Conservation (phyloP, 2,797 vertebrate species). For the Margarornis squamiger region DNA sequence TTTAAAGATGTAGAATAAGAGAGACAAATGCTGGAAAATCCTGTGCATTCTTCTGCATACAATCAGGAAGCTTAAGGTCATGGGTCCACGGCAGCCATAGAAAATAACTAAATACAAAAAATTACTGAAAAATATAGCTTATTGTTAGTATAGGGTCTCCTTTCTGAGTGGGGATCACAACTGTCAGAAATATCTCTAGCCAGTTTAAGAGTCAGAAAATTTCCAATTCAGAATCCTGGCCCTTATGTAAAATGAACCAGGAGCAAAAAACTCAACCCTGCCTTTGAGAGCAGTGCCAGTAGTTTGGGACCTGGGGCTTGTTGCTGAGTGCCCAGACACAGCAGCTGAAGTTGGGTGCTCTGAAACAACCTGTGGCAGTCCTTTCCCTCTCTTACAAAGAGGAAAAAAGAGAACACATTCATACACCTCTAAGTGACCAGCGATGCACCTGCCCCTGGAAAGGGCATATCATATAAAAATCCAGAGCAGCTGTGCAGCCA, state of each 20-base stretch:
- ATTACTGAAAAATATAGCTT: background rate
- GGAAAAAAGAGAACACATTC: background rate
- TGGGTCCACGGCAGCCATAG: background rate
- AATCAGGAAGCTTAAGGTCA: background rate
- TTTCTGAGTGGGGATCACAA: background rate
- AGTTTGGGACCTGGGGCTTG: background rate
- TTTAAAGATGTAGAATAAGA: background rate
- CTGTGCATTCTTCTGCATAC: background rate
- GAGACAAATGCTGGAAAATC: background rate
- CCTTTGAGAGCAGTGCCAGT: background rate
- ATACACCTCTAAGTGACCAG: background rate
- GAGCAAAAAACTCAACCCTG: background rate
- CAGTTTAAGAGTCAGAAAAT: background rate
- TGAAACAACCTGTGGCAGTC: background rate
- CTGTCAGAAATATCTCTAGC: background rate
- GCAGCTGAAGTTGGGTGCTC: background rate
- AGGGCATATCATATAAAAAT: background rate
- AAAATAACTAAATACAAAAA: background rate
- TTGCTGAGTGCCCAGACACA: background rate
- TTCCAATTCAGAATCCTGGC: background rate
- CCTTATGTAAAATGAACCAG: background rate
- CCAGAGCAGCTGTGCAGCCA: accelerated
- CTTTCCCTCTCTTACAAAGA: background rate
- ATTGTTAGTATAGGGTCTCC: background rate
- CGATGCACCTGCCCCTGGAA: accelerated